A percentile compares a stretch with the other conserved stretches of the same genome.
Evolutionary conservation across 2,888 invertebrate genomes (phyloP).

Genomic region (Zele albiditarsus): DNA sequence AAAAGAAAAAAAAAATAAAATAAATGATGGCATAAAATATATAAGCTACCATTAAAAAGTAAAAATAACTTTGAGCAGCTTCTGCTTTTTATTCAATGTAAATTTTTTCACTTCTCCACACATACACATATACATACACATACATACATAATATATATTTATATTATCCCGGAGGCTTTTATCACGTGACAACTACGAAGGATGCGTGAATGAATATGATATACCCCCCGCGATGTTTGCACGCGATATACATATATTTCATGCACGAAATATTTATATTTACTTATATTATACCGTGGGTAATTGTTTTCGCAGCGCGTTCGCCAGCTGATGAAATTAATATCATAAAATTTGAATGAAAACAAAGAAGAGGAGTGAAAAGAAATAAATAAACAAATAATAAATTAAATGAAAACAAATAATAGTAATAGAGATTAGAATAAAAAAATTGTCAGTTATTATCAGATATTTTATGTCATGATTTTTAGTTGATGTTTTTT

Average conservation of each 20-base stretch:
- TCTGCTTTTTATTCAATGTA: constrained; percentile 1
- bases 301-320: constrained; percentile 28
- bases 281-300: constrained; percentile 23
- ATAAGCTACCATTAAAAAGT: background rate
- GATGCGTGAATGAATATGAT: constrained; percentile 9
- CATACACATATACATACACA: background rate
- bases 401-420: background rate
- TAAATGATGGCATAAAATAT: background rate
- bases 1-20: background rate
- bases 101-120: background rate
- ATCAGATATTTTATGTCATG: background rate
- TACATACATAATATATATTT: background rate
- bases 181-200: background rate
- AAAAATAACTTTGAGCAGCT: background rate
- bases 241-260: constrained; percentile 32
- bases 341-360: constrained; percentile 24
- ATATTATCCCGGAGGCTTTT: background rate
- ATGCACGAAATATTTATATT: constrained; percentile 37
- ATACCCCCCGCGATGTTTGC: background rate
- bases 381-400: too few relatives aligned
- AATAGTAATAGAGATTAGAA: background rate
- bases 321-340: constrained; percentile 9
- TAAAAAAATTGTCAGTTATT: background rate
- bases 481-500: background rate
- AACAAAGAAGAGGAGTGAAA: background rate